Base-by-base conservation (phyloP, 2,113 vertebrate species). In the Ascaphus truei region DNA sequence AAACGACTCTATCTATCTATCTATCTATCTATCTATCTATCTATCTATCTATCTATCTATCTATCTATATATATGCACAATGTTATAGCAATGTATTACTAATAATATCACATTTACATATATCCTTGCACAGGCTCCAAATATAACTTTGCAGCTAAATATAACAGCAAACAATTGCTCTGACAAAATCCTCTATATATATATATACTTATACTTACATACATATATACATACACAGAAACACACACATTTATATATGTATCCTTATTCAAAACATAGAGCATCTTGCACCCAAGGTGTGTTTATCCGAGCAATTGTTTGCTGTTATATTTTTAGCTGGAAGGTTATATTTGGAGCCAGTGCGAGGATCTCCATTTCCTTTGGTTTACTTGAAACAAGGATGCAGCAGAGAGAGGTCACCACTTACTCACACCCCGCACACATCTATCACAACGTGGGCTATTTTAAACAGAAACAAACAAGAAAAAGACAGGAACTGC, bases 361-460 rank as follows among this genome's bases (percentile, higher is more conserved):
- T 79, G 68, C 76, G 85, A 64, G 73, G 78, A 76, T 88, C 77
- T 73, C 79, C 72, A 77, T 86, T 89, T 93, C 87, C 86, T 82
- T 63, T 71, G 15, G 62, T 81, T 82, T 81, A 77, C 79, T 82
- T 74, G 58, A 69, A 75, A 72, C 73, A 56, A 85, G 80, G 82
- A 83, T 86, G 77, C 79, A 61, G 74, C 20, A 81, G 71, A 72
- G 47, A 83, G 76, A 87, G 84, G 82, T 84, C 84, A 90, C 69
- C 23, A 61, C 69, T 80, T 78, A 80, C 73, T 79, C 77, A 77
- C 73, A 77, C 56, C 53, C 77, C 73, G 74, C 47, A 55, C 71
- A 60, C 16, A 76, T 47, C 47, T 61, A 39, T 68, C 55, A 50
- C 55, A 59, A 33, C 29, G 6, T 20, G 55, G 26, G 30, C 43